A percentile compares a stretch with the other conserved stretches of the same genome.
phyloP scores from a whole-genome alignment of 2,113 vertebrate species.

The Lepus timidus region DNA sequence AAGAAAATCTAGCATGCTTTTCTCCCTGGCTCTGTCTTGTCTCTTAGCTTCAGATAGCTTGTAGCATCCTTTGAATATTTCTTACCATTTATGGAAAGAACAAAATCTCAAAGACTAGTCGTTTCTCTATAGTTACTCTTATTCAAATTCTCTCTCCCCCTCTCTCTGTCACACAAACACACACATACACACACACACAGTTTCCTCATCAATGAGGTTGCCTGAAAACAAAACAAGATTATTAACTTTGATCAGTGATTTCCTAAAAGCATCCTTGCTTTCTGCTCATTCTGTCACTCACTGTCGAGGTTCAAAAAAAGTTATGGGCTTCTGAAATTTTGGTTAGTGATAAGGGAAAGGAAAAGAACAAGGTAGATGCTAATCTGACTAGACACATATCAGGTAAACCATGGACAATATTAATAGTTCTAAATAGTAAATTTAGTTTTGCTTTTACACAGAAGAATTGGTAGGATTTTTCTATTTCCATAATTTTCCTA shows the following conservation, averaged over 20 bases:
- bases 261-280: not conserved
- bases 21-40: not conserved
- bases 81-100: not conserved
- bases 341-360: not conserved
- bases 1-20: not conserved
- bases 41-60: not conserved
- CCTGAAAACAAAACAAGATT: not conserved
- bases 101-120: not conserved
- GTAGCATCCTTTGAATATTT: not conserved
- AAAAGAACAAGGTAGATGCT: not conserved
- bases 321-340: not conserved
- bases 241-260: not conserved
- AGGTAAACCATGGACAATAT: not conserved
- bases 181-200: not conserved
- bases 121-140: not conserved
- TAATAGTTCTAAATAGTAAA: not conserved
- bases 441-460: not conserved
- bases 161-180: not conserved
- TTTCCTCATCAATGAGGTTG: not conserved
- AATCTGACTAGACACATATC: not conserved
- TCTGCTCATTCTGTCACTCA: not conserved
- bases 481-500: not conserved
- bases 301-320: not conserved
- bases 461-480: not conserved
- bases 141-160: too few relatives aligned